Percentiles rank a stretch among this genome's conserved stretches.
Conservation (phyloP, 2,113 vertebrate species). For the Chaetops frenatus region DNA sequence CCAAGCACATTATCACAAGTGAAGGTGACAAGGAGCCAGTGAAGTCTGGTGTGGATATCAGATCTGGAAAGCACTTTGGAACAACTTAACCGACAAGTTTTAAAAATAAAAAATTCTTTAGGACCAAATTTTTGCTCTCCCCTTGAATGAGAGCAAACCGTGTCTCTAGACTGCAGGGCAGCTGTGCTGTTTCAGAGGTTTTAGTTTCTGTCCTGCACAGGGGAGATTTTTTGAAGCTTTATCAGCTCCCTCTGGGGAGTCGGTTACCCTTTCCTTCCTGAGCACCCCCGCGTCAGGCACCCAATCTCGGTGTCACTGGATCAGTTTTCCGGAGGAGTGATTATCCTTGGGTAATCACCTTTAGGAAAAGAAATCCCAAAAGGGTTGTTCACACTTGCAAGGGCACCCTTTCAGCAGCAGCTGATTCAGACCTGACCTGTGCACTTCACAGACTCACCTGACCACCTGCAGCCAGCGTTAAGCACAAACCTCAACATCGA, state of each 20-base stretch:
- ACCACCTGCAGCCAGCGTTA: background rate
- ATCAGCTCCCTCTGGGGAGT: background rate
- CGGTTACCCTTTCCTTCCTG: background rate
- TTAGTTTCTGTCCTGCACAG: background rate
- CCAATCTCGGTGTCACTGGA: background rate
- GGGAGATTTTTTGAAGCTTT: background rate
- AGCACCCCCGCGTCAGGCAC: background rate
- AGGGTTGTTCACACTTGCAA: background rate
- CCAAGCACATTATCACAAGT: background rate
- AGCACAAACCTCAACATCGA: background rate
- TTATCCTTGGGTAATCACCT: background rate
- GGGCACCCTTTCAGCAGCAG: background rate
- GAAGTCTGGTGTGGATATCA: background rate
- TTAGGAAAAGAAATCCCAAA: background rate
- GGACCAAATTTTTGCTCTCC: background rate
- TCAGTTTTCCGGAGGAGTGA: background rate
- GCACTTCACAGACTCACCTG: background rate
- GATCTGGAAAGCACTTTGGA: conserved; percentile 25
- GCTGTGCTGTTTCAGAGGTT: background rate
- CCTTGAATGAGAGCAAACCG: background rate
- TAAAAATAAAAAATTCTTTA: background rate
- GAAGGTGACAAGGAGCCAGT: background rate
- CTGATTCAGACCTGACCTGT: background rate
- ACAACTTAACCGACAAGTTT: background rate
- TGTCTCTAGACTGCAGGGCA: background rate